Percentiles rank a stretch among this genome's conserved stretches.
Evolutionary conservation across 2,113 vertebrate genomes (phyloP).

Genomic region (Xiphophorus maculatus): DNA sequence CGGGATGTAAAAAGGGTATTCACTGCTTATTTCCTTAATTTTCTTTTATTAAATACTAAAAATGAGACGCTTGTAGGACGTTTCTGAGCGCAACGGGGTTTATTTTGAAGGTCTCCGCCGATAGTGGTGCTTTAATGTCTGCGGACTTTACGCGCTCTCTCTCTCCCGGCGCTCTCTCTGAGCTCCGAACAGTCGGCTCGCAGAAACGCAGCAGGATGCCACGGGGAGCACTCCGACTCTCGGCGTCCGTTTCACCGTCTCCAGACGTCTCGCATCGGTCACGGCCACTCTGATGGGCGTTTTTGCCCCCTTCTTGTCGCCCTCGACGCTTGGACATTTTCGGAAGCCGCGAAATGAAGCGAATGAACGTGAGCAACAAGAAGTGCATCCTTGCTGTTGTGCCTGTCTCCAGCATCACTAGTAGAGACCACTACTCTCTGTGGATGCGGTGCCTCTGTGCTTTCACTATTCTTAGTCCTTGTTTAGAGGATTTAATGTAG

Average conservation of each 20-base stretch:
- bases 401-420: slow-evolving; percentile 63
- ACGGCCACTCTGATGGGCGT: slow-evolving; percentile 74
- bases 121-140: neutral
- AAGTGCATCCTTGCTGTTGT: slow-evolving; percentile 66
- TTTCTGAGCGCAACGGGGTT: neutral
- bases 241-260: slow-evolving; percentile 59
- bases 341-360: slow-evolving; percentile 77
- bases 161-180: slow-evolving; percentile 8
- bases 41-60: too few species aligned
- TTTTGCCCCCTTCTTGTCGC: slow-evolving; percentile 51
- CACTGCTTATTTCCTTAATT: neutral
- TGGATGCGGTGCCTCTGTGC: slow-evolving; percentile 61
- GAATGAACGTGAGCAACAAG: slow-evolving; percentile 83
- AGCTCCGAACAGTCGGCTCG: slow-evolving; percentile 61
- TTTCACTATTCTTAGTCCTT: slow-evolving; percentile 12
- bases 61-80: too few species aligned
- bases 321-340: slow-evolving; percentile 72
- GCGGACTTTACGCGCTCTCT: neutral
- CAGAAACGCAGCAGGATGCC: slow-evolving; percentile 68
- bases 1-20: neutral
- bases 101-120: neutral
- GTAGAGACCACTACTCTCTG: slow-evolving; percentile 50
- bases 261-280: slow-evolving; percentile 61
- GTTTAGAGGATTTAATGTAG: slow-evolving; percentile 56
- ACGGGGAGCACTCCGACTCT: slow-evolving; percentile 57